Evolutionary conservation across 2,888 invertebrate genomes (phyloP).

Genomic region (Zaprionus obscuricornis): DNA sequence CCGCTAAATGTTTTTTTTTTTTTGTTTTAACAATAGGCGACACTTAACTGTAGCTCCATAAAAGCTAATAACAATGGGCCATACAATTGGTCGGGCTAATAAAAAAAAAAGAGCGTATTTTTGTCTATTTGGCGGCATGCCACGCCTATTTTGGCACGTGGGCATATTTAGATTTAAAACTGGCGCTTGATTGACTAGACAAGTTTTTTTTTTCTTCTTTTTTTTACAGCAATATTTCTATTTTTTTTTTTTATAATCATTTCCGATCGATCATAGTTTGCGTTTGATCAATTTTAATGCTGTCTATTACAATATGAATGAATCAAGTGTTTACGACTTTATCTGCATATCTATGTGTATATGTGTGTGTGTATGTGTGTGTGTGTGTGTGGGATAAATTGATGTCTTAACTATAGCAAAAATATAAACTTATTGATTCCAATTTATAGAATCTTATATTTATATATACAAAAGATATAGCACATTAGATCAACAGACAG

Average conservation of each 20-base stretch:
- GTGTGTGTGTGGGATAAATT: too few species aligned
- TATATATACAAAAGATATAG: too few species aligned
- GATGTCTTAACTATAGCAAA: too few species aligned
- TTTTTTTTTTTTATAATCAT: conserved; percentile 6
- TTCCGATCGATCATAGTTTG: conserved; percentile 18
- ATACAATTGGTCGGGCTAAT: conserved; percentile 41
- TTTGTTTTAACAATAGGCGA: conserved; percentile 41
- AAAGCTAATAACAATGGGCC: conserved; percentile 49
- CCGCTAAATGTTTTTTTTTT: conserved; percentile 28
- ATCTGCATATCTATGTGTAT: too few species aligned
- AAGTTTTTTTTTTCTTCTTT: conserved; percentile 32
- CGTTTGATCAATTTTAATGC: conserved; percentile 47
- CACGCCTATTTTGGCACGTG: conserved; percentile 58
- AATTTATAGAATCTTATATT: too few species aligned
- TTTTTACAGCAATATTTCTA: conserved; percentile 24
- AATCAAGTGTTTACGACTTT: conserved; percentile 29
- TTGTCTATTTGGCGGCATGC: conserved; percentile 2
- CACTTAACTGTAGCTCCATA: conserved; percentile 41
- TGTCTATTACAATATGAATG: conserved; percentile 47
- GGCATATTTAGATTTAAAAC: conserved; percentile 20
- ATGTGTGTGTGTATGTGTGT: too few species aligned
- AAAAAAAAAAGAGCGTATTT: conserved; percentile 29
- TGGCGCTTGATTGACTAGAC: conserved; percentile 28
- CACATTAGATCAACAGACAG: neutral
- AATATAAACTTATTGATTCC: too few species aligned